Evolutionary conservation across 2,797 vertebrate species (phyloP), one percentile per base, ranked within the genome.

Genomic region (Phrynocephalus forsythii): DNA sequence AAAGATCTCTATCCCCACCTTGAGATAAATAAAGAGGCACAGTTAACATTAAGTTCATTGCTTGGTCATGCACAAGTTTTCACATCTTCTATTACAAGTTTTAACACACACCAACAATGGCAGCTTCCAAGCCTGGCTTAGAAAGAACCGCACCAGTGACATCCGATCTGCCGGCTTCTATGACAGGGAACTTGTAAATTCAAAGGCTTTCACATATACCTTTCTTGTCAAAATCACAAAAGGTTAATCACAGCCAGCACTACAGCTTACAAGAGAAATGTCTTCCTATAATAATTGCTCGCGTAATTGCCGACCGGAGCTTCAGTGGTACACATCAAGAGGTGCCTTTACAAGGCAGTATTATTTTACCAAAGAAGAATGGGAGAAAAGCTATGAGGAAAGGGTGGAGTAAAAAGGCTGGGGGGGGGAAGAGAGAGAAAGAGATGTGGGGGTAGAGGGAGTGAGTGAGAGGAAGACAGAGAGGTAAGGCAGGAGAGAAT

Each of bases 21-120:
- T 79, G 56, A 48, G 66, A 71, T 71, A 87, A 80, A 81, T 87
- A 88, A 86, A 95, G 89, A 83, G 50, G 24, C 48, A 88, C 26
- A 75, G n/a, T 91, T 87, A 94, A 90, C 22, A 5, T 26, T 67
- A 93, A 94, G 92, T 93, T 94, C 91, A 94, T 48, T 13, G 73
- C 86, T 89, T 4, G 5, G 87, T 93, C 93, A 94, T 0, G 84
- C 82, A 93, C 83, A 84, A 86, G 56, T 90, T 94, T 89, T 86
- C 86, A 94, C 81, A 92, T 76, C 89, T 90, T 91, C 92, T 93
- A 90, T 91, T 94, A 93, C 83, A 92, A 87, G 76, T 86, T 90
- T 90, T 90, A 95, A 92, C 80, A 90, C 11, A 90, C 0, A 83
- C 79, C 88, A 80, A 95, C 73, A 92, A 94, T 5, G 48, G 87